These are phyloP conservation scores for Luidia sarsii DNA, from an alignment of 53 echinoderm and acorn worm species.

Conservation along the genomic window DNA sequence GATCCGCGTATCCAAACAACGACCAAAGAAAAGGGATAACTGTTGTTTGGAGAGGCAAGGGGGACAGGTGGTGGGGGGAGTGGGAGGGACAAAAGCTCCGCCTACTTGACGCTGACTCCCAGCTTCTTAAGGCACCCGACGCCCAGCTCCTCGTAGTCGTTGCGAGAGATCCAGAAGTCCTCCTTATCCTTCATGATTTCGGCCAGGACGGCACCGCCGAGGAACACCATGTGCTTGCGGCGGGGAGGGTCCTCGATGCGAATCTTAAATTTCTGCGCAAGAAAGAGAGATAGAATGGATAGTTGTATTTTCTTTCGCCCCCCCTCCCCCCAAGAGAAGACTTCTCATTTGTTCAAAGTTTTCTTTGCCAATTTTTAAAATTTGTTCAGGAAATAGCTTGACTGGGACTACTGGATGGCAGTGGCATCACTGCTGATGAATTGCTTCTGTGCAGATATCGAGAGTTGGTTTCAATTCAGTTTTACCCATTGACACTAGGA, in stretches of 20 bases:
- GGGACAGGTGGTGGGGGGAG: neutral
- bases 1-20: no score
- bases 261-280: conserved; percentile 92
- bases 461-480: no score
- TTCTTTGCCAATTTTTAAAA: neutral
- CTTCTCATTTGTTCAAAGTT: no score
- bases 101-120: conserved; percentile 74
- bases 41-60: no score
- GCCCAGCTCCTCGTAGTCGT: conserved; percentile 92
- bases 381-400: neutral
- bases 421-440: neutral
- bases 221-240: conserved; percentile 99
- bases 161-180: conserved; percentile 83
- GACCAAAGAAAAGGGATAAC: no score
- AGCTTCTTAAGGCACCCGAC: conserved; percentile 85
- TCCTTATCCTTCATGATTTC: conserved; percentile 99
- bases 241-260: conserved; percentile 98
- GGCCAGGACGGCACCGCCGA: conserved; percentile 98
- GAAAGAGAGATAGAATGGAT: conserved; percentile 75
- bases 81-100: neutral
- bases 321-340: no score
- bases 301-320: conserved; percentile 84
- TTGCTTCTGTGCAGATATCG: no score
- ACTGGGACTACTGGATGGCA: neutral
- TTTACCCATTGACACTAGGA: no score